Base-by-base conservation (phyloP, 1,140 invertebrate species). In the Drosophila hydei region DNA sequence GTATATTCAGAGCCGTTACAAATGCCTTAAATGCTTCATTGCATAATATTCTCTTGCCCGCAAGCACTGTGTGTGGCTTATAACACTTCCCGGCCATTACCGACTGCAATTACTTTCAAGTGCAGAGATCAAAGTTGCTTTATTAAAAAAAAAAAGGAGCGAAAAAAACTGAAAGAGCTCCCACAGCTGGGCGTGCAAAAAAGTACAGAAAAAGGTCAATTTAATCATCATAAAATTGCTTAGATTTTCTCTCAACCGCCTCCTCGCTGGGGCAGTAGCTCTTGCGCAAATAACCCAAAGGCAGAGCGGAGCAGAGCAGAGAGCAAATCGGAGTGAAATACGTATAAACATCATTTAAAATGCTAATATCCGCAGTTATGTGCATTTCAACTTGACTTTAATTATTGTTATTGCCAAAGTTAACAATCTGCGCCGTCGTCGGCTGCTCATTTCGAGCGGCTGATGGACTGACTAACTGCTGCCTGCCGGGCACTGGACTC, bases 341-440 rank as follows among this genome's bases (percentile, higher is more conserved):
- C 47, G 74, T 47, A 77, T 71, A 83, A 90, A 85, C 79, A 90
- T 87, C 81, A 83, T 90, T 90, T 83, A 88, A 90, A 90, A 90
- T 90, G 88, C 79, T 90, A 90, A 90, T 90, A 81, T 77, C 76
- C 75, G 81, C 81, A 65, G 79, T 84, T 88, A 90, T 88, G 89
- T 79, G 77, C 88, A 83, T 90, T 90, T 88, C 88, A 90, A 89
- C 79, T 87, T 72, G 81, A 87, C 88, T 90, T 87, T 90, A 90
- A 90, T 90, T 90, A 90, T 90, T 90, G 88, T 90, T 90, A 90
- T 90, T 83, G 83, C 81, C 78, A 74, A 90, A 90, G 87, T 84
- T 90, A 90, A 90, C 87, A 90, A 90, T 88, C 85, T 87, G 75
- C 70, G 60, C 77, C 73, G 55, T 65, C 64, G 69, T 72, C 65